Conservation (phyloP, 2,797 vertebrate species). For the Picus viridis region DNA sequence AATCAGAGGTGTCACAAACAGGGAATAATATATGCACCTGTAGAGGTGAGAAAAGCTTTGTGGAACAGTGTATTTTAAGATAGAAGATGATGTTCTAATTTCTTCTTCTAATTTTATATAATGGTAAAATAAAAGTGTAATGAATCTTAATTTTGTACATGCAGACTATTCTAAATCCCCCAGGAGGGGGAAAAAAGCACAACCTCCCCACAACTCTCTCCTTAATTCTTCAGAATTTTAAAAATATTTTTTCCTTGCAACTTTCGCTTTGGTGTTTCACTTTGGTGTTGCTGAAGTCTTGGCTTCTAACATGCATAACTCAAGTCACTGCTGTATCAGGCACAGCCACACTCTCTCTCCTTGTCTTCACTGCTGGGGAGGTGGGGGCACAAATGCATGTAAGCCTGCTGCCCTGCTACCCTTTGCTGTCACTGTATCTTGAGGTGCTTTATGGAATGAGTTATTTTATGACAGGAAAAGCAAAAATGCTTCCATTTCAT, state of each 20-base stretch:
- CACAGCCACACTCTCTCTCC: background rate
- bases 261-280: conserved; percentile 17
- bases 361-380: background rate
- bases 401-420: conserved; percentile 18
- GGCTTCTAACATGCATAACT: background rate
- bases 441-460: conserved; percentile 32
- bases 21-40: background rate
- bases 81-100: background rate
- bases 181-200: background rate
- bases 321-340: background rate
- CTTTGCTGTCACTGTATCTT: conserved; percentile 21
- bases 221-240: background rate
- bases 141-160: background rate
- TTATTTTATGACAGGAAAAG: conserved; percentile 49
- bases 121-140: background rate
- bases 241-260: background rate
- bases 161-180: background rate
- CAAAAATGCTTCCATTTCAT: conserved; percentile 60
- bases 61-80: background rate
- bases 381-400: background rate
- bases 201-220: accelerated
- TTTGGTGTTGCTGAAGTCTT: background rate
- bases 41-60: background rate
- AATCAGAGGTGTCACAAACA: background rate
- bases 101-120: background rate